Evolutionary conservation across 2,797 vertebrate species (phyloP).

Genomic region (Pipistrellus kuhlii): DNA sequence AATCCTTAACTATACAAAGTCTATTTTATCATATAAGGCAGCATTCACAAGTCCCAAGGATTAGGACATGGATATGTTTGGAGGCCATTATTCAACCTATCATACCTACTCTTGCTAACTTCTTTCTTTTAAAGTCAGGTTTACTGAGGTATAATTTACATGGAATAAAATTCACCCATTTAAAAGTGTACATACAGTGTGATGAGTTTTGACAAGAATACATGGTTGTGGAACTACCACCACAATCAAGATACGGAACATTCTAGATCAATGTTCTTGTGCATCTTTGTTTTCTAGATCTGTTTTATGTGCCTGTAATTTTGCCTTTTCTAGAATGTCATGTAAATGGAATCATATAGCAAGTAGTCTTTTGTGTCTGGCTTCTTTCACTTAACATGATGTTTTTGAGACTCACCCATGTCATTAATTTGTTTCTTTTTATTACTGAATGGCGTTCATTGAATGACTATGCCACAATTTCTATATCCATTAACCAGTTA

Average conservation of each 20-base stretch:
- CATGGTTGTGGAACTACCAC: background rate
- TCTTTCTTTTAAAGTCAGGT: background rate
- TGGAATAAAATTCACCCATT: constrained; percentile 13
- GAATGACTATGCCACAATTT: background rate
- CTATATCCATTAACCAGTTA: background rate
- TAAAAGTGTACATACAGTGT: background rate
- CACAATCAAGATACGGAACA: background rate
- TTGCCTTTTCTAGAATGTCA: constrained; percentile 4
- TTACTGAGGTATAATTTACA: background rate
- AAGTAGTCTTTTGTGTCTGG: background rate
- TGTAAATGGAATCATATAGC: background rate
- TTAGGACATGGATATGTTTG: background rate
- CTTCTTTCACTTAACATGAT: constrained; percentile 13
- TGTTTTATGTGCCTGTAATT: too few species aligned
- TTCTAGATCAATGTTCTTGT: background rate
- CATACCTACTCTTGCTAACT: background rate
- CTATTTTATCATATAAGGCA: background rate
- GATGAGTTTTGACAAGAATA: constrained; percentile 8
- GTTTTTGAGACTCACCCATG: background rate
- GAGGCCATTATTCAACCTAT: background rate
- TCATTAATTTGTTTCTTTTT: background rate
- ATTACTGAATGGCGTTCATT: background rate
- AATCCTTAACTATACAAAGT: background rate
- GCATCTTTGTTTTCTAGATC: constrained; percentile 20
- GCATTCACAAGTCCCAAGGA: background rate